Evolutionary conservation across 2,888 invertebrate genomes (phyloP), one percentile per base, ranked within the genome.

Genomic region (Graphium colonna): DNA sequence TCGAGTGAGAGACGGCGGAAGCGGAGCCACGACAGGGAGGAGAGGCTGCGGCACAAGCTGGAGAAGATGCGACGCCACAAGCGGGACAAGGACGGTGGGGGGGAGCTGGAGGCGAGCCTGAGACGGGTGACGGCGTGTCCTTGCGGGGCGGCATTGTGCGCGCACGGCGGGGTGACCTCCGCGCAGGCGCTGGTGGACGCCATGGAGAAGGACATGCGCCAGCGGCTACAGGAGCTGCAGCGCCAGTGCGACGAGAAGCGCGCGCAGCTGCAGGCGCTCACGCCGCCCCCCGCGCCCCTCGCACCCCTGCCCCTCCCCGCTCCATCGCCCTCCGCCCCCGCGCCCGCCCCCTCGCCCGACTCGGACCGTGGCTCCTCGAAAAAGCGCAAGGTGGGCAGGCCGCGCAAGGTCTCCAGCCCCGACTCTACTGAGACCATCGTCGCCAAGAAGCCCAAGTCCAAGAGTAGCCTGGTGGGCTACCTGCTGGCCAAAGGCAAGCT

Each of bases 231-330:
- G 16, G 96, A 96, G 48, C 88, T 97, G 21, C 95, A 96, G 68
- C 90, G 94, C 18, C 94, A 95, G 69, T 95, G 96, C 71, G 93
- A 93, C 58, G 96, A 97, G 73, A 96, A 96, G 72, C 95, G 96
- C 71, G 93, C 93, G 26, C 95, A 97, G 77, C 82, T 97, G n/a
- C 93, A 92, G 57, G 94, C 94, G 60, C 84, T 95, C 39, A 91
- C 92, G 16, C 92, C 93, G 1, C 91, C 91, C 56, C 84, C 91
- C 55, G 79, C 80, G 2, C 60, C 77, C 1, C 60, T 79, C 41
- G 77, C 84, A 0, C 78, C 89, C 0, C 85, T 90, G 0, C 70
- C 83, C 0, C 80, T 91, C 0, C 85, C 90, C 1, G 78, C 82
- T 4, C 82, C 87, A 1, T 87, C 89, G 4, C 89, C 86, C 18